Percentiles rank a stretch among this genome's conserved stretches.
These are phyloP conservation scores for Allochrocebus solatus DNA, from an alignment of 2,797 vertebrate species.

Conservation along the genomic window DNA sequence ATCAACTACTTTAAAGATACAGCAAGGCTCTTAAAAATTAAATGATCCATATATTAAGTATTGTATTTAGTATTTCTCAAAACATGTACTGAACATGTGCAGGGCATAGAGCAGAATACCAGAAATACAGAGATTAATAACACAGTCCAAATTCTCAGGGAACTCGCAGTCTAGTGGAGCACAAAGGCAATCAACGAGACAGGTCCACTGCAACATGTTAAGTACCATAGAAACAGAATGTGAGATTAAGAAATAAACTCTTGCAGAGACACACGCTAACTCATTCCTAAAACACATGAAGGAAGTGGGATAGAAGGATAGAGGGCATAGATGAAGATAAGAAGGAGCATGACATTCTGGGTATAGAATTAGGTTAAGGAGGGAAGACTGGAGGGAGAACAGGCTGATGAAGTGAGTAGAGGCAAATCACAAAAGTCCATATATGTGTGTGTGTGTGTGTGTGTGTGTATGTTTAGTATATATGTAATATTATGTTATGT, in stretches of 20 bases:
- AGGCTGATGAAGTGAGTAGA: neutral
- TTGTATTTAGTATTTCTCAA: neutral
- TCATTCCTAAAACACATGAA: neutral
- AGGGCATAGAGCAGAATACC: neutral
- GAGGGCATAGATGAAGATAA: neutral
- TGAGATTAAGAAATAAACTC: neutral
- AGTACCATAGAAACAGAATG: neutral
- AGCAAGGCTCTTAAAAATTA: neutral
- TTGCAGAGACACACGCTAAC: neutral
- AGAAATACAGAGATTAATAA: neutral
- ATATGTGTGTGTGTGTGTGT: neutral
- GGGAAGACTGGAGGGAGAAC: neutral
- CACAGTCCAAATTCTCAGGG: neutral
- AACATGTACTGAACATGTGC: neutral
- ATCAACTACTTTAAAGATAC: neutral
- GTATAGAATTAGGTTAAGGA: neutral
- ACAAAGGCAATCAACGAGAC: neutral
- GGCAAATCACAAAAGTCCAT: neutral
- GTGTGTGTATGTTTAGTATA: neutral
- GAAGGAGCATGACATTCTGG: fast-evolving
- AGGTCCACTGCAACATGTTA: neutral
- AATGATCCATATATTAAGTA: neutral
- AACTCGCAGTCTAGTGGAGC: neutral
- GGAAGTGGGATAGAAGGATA: neutral
- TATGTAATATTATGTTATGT: neutral